phyloP scores from a whole-genome alignment of 2,888 invertebrate species.

The Entomobrya multifasciata region DNA sequence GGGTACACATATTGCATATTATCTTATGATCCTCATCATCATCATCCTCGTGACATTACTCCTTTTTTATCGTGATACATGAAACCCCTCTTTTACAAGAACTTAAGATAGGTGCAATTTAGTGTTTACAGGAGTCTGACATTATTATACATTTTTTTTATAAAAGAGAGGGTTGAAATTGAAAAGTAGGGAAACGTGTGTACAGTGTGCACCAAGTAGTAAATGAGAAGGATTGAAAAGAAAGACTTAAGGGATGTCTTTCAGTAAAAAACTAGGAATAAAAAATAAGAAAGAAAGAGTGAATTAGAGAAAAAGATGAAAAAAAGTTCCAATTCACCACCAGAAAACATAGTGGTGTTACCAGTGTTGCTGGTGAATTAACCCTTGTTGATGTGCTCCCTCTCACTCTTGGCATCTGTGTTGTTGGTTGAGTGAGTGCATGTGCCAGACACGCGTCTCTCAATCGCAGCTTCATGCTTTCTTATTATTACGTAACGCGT shows the following conservation, averaged over 20 bases:
- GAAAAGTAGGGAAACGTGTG: slow-evolving; percentile 32
- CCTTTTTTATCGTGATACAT: slow-evolving; percentile 34
- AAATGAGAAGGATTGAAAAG: slow-evolving; percentile 69
- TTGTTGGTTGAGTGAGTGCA: slow-evolving; percentile 76
- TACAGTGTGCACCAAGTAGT: background rate
- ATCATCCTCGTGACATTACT: slow-evolving; percentile 45
- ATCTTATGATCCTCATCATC: too few species aligned
- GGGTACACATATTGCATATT: background rate
- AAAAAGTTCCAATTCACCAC: slow-evolving; percentile 73
- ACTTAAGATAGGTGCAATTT: slow-evolving; percentile 78
- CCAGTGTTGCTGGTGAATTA: slow-evolving; percentile 74
- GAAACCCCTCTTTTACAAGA: slow-evolving; percentile 44
- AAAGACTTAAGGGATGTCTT: slow-evolving; percentile 76
- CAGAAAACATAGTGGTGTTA: background rate
- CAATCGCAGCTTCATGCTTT: slow-evolving; percentile 62
- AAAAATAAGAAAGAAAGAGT: slow-evolving; percentile 38
- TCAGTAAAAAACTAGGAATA: slow-evolving; percentile 45
- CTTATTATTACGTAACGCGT: slow-evolving; percentile 35
- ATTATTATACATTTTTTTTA: slow-evolving; percentile 63
- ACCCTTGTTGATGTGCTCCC: slow-evolving; percentile 74
- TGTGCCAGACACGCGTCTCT: slow-evolving; percentile 80
- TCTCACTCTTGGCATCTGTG: slow-evolving; percentile 59
- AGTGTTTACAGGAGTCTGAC: slow-evolving; percentile 77
- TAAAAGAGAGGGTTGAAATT: slow-evolving; percentile 61
- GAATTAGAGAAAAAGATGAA: slow-evolving; percentile 69